These are phyloP conservation scores for Zaprionus camerounensis DNA, from an alignment of 1,140 invertebrate species.

Conservation along the genomic window DNA sequence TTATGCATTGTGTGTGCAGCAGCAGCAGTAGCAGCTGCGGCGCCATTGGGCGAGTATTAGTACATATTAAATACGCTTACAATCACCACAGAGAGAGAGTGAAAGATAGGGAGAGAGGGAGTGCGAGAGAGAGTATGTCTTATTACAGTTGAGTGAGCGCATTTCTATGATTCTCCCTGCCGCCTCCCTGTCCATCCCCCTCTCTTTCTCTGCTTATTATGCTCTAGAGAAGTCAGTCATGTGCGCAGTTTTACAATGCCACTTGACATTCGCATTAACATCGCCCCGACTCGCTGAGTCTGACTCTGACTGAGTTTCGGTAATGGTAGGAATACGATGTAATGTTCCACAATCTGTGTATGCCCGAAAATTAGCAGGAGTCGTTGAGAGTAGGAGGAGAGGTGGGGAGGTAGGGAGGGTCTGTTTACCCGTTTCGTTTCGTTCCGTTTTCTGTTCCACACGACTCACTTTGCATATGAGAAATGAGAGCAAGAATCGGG, in stretches of 20 bases:
- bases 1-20: slow-evolving; percentile 51
- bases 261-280: slow-evolving; percentile 65
- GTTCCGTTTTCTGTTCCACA: slow-evolving; percentile 5
- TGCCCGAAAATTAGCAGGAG: background rate
- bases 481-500: slow-evolving; percentile 24
- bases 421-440: background rate
- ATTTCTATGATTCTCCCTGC: slow-evolving; percentile 32
- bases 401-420: background rate
- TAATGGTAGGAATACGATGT: slow-evolving; percentile 36
- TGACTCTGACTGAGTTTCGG: slow-evolving; percentile 24
- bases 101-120: background rate
- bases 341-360: slow-evolving; percentile 9
- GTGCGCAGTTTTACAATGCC: slow-evolving; percentile 62
- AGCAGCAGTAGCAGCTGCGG: slow-evolving; percentile 46
- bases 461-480: slow-evolving; percentile 23
- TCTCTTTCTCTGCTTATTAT: slow-evolving; percentile 17
- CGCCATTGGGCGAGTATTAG: slow-evolving; percentile 49
- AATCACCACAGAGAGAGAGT: slow-evolving; percentile 32
- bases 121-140: slow-evolving; percentile 22
- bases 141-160: slow-evolving; percentile 63
- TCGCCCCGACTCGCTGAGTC: background rate
- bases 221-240: slow-evolving; percentile 53
- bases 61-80: slow-evolving; percentile 41
- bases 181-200: background rate
- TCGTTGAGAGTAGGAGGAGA: background rate